Evolutionary conservation across 2,888 invertebrate species (phyloP).

Genomic region (Tinea trinotella): DNA sequence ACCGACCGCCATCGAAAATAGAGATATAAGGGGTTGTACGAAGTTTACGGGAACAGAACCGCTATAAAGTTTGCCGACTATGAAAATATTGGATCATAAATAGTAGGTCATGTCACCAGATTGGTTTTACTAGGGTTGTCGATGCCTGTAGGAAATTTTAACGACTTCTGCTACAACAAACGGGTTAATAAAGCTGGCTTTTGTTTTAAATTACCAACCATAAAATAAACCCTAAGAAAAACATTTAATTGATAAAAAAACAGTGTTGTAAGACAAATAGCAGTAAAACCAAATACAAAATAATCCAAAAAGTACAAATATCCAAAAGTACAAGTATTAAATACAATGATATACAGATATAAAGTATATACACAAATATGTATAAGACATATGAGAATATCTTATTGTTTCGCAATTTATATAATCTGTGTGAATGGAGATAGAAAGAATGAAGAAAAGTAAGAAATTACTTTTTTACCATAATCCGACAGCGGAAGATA

Average conservation of each 20-base stretch:
- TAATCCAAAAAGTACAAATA: too few relatives aligned
- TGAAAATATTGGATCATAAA: slow-evolving; percentile 23
- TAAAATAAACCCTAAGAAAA: too few relatives aligned
- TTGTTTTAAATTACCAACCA: not conserved
- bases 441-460: slow-evolving; percentile 4
- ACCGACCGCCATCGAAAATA: slow-evolving; percentile 17
- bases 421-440: not conserved
- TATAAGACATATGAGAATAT: too few relatives aligned
- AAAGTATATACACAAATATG: too few relatives aligned
- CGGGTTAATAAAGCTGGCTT: slow-evolving; percentile 1
- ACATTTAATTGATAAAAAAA: too few relatives aligned
- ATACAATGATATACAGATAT: too few relatives aligned
- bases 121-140: slow-evolving; percentile 16
- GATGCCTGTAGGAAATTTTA: slow-evolving; percentile 7
- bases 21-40: slow-evolving; percentile 19
- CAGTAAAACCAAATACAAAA: too few relatives aligned
- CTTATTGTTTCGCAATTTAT: not conserved
- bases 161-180: not conserved
- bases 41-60: slow-evolving; percentile 19
- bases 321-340: too few relatives aligned
- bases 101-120: slow-evolving; percentile 21
- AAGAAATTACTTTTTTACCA: slow-evolving; percentile 24
- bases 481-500: slow-evolving; percentile 24
- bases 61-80: slow-evolving; percentile 20
- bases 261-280: too few relatives aligned